Evolutionary conservation across 2,888 invertebrate species (phyloP), one percentile per base, ranked within the genome.

Genomic region (Aquatica leii): DNA sequence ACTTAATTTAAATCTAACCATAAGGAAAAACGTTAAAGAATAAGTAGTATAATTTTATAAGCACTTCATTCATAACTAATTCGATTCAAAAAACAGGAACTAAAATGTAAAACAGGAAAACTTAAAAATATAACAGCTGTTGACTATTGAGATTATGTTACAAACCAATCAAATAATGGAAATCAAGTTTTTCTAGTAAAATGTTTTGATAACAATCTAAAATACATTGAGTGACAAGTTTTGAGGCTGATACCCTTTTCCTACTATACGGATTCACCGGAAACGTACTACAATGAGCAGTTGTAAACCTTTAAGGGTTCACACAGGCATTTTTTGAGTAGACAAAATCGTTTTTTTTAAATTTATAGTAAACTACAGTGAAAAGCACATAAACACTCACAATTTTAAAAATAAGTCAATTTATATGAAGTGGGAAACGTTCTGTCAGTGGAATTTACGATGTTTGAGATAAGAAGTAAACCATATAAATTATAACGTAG

Each of bases 51-150:
- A n/a, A n/a, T n/a, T 24, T 24, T 24, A 6, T 4, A 24, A 24
- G 24, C 24, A 4, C 24, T 24, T 24, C 6, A 24, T 24, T 24
- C 24, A 2, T 24, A 24, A 37, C 11, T n/a, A 37, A 46, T 49
- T 21, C 21, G 20, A 61, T 56, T 59, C 49, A 37, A 56, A 35
- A 67, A 67, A 63, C 67, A 69, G 69, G 69, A 69, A 67, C 63
- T 64, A 56, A 64, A 64, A 62, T 64, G 49, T 50, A 69, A 62
- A 67, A 69, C 67, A 69, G 69, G 69, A 69, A 69, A 59, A 52
- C 49, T 53, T 46, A 57, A 57, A 61, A 67, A 46, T 17, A 20
- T 43, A 54, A 49, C 66, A 52, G 53, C 48, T 46, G 49, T 63
- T 21, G 40, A 57, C 53, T 17, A 43, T 35, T 53, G 4, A 53